Percentiles rank a stretch among this genome's conserved stretches.
phyloP scores from a whole-genome alignment of 2,888 invertebrate genomes.

The Koerneria pararmatus region DNA sequence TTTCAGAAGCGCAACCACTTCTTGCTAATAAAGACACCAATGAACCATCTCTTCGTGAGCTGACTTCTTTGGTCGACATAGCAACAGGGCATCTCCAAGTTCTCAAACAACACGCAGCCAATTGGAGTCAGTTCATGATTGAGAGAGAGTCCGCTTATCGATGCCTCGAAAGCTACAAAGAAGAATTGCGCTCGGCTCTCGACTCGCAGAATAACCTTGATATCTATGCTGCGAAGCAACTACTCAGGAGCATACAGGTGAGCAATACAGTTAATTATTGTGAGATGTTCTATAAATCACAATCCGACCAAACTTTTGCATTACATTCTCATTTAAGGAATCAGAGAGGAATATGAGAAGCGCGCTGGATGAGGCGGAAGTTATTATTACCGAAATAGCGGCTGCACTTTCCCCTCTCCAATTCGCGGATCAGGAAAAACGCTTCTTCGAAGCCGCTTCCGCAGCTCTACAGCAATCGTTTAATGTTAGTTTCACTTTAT shows the following conservation, averaged over 20 bases:
- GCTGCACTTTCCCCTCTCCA: slow-evolving; percentile 15
- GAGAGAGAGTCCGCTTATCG: slow-evolving; percentile 37
- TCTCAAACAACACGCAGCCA: slow-evolving; percentile 32
- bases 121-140: slow-evolving; percentile 37
- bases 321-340: too few species aligned
- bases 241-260: too few species aligned
- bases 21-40: slow-evolving; percentile 23
- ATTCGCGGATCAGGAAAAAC: slow-evolving; percentile 13
- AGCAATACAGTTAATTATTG: too few species aligned
- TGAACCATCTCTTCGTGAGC: slow-evolving; percentile 27
- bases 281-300: too few species aligned
- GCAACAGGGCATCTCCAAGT: slow-evolving; percentile 30
- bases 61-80: slow-evolving; percentile 27
- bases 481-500: too few species aligned
- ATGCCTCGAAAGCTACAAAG: slow-evolving; percentile 30
- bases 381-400: background rate
- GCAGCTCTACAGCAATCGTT: too few species aligned
- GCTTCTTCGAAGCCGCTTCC: slow-evolving; percentile 17
- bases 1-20: slow-evolving; percentile 25
- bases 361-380: slow-evolving; percentile 14
- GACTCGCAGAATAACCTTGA: slow-evolving; percentile 23
- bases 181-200: slow-evolving; percentile 23
- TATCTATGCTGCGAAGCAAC: slow-evolving; percentile 25
- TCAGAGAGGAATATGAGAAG: too few species aligned
- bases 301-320: too few species aligned